Evolutionary conservation across 2,888 invertebrate genomes (phyloP).

Genomic region (Drosophila kokeensis): DNA sequence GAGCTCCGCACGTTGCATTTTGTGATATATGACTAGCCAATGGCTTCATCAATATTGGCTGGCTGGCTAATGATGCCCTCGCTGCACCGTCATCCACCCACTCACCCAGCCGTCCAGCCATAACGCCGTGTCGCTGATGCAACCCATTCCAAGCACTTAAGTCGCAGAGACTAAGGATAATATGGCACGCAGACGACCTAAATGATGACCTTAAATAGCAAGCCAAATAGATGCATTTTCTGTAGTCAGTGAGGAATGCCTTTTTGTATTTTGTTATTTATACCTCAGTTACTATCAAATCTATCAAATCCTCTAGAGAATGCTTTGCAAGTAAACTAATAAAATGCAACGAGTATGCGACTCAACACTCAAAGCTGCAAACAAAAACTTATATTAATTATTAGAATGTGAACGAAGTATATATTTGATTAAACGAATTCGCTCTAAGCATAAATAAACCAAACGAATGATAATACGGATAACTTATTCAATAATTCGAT

Average conservation of each 20-base stretch:
- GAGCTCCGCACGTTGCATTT: conserved; percentile 59
- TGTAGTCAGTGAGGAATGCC: neutral
- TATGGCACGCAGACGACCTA: conserved; percentile 34
- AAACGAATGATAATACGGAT: neutral
- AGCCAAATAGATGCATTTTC: neutral
- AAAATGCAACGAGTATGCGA: neutral
- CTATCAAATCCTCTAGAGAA: neutral
- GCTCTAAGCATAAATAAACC: neutral
- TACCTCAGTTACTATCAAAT: neutral
- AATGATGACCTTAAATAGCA: conserved; percentile 28
- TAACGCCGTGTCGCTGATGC: neutral
- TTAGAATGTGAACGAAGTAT: neutral
- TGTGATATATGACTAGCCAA: conserved; percentile 48
- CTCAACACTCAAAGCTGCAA: neutral
- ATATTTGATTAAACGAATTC: neutral
- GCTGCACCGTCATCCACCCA: conserved; percentile 44
- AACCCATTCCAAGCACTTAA: conserved; percentile 18
- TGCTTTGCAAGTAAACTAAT: neutral
- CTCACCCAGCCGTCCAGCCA: neutral
- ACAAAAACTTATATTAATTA: neutral
- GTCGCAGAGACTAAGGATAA: conserved; percentile 27
- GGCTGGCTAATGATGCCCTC: conserved; percentile 32
- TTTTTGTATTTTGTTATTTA: neutral
- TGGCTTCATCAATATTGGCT: conserved; percentile 69
- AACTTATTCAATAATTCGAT: neutral